Evolutionary conservation across 2,113 vertebrate species (phyloP).

Genomic region (Hypomesus transpacificus): DNA sequence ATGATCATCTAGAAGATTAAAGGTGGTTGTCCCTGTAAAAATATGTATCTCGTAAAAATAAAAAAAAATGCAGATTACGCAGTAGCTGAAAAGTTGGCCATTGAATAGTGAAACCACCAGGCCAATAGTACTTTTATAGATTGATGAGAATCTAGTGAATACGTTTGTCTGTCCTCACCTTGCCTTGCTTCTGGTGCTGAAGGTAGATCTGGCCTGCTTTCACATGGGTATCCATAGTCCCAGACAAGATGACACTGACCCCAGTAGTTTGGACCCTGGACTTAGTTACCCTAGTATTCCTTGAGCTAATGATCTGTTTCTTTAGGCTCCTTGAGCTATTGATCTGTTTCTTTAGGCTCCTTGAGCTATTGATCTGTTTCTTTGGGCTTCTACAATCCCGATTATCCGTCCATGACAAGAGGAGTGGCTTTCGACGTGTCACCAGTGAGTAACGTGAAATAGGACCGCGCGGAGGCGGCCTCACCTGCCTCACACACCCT

Average conservation of each 20-base stretch:
- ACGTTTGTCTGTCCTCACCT: constrained; percentile 54
- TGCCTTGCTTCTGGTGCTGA: constrained; percentile 59
- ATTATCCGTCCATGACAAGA: neutral
- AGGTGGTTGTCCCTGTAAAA: too few species aligned
- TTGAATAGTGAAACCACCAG: neutral
- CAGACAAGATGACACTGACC: neutral
- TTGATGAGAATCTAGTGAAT: neutral
- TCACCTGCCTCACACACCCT: neutral
- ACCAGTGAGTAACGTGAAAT: neutral
- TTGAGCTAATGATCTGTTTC: neutral
- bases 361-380: neutral
- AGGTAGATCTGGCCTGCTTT: constrained; percentile 68
- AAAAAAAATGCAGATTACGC: too few species aligned
- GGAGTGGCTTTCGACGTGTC: neutral
- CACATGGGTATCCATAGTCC: constrained; percentile 50
- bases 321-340: neutral
- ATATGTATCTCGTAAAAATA: too few species aligned
- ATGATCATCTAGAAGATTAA: too few species aligned
- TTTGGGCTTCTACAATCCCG: neutral
- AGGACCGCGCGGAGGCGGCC: neutral
- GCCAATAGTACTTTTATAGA: neutral
- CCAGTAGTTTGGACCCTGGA: neutral
- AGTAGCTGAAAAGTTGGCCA: too few species aligned
- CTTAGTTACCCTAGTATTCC: neutral
- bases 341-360: neutral